Evolutionary conservation across 2,113 vertebrate genomes (phyloP), one percentile per base, ranked within the genome.

Genomic region (Cottus gobio): DNA sequence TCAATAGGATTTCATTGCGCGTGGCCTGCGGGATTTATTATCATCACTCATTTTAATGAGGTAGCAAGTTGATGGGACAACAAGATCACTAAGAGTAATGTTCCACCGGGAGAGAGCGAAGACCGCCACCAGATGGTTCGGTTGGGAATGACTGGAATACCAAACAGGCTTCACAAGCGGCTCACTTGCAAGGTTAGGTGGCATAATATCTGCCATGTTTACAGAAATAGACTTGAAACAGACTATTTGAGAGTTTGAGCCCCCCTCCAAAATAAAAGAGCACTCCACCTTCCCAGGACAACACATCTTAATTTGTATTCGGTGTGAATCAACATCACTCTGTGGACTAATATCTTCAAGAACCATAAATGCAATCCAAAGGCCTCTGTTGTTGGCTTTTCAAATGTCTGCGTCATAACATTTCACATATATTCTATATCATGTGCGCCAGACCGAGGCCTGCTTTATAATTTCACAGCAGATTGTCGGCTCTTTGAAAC

Each of bases 41-140:
- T 91, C 85, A 90, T 89, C 87, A 85, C 84, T 90, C 77, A 89
- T 90, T 92, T 91, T 92, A 94, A 94, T 93, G 91, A 93, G 90
- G 85, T 78, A 90, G 88, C 87, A 84, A 90, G 88, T 52, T 83
- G 88, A 91, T 89, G 84, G 86, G 83, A 90, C 89, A 90, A 87
- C 79, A 81, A 81, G 89, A 93, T 87, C 85, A 84, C 84, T 85
- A 86, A 83, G 91, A 87, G 80, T 86, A 86, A 89, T 85, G 82
- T 76, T 88, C 80, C 78, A 68, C 76, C 3, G 80, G 81, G 84
- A 84, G 84, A 81, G 90, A 64, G 93, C 76, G 81, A 79, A 91
- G 85, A 89, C 83, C 80, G 87, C 91, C 91, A 89, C 92, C 93
- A 92, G 88, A 90, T 93, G 92, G 91, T 67, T 86, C 64, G 64